These are phyloP conservation scores for Staurois parvus DNA, from an alignment of 2,797 vertebrate genomes.

Conservation along the genomic window DNA sequence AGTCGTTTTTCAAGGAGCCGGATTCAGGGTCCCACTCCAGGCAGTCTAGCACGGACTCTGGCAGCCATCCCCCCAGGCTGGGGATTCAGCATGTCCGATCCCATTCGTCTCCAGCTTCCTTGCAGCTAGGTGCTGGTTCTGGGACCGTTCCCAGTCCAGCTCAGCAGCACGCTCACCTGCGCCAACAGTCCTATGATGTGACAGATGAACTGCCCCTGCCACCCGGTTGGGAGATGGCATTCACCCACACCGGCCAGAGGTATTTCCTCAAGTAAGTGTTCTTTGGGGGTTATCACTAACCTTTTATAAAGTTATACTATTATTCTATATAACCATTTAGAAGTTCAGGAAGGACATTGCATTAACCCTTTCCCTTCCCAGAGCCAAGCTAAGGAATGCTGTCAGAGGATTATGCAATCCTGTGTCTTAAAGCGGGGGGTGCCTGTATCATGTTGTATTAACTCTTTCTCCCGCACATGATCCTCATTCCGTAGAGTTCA, in stretches of 20 bases:
- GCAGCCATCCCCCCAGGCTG: constrained; percentile 76
- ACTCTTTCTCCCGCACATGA: neutral
- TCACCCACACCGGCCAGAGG: constrained; percentile 83
- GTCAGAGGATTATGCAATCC: constrained; percentile 41
- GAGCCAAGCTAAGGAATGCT: neutral
- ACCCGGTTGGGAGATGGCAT: constrained; percentile 89
- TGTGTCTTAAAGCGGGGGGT: constrained; percentile 8
- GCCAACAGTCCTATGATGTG: constrained; percentile 86
- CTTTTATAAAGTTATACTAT: neutral
- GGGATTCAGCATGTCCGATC: constrained; percentile 82
- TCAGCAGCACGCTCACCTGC: constrained; percentile 80
- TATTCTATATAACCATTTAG: too few relatives aligned
- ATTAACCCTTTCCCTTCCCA: constrained; percentile 14
- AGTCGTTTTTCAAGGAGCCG: constrained; percentile 88
- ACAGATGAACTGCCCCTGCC: constrained; percentile 84
- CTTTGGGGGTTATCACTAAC: neutral
- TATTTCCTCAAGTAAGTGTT: constrained; percentile 86
- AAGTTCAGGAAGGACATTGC: neutral
- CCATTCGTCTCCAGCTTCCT: constrained; percentile 87
- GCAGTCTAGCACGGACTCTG: constrained; percentile 88
- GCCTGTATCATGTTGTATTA: constrained; percentile 20
- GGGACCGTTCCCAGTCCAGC: constrained; percentile 69
- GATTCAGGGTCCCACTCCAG: constrained; percentile 88
- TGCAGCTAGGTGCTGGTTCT: constrained; percentile 75
- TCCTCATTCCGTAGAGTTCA: too few relatives aligned